A percentile compares a stretch with the other conserved stretches of the same genome.
Evolutionary conservation across 37 sponge, comb jelly and placozoan species (phyloP).

Genomic region (Tethya wilhelma): DNA sequence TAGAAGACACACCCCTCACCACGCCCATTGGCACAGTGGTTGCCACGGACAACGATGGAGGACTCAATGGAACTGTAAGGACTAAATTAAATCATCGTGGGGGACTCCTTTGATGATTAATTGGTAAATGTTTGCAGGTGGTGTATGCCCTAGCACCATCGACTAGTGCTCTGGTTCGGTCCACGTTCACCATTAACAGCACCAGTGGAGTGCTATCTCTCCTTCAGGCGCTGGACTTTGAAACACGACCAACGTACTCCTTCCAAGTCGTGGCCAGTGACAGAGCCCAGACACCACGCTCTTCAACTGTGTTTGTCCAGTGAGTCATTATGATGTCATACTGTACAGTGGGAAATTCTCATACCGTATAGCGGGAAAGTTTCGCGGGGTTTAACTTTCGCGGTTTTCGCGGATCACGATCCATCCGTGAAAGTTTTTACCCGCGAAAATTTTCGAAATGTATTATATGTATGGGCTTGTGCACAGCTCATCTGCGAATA

Average conservation of each 20-base stretch:
- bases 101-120: neutral
- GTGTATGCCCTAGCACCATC: neutral
- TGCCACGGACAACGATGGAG: constrained; percentile 56
- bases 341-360: too few species aligned
- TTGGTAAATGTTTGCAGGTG: constrained; percentile 10
- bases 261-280: constrained; percentile 33
- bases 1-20: constrained; percentile 15
- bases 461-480: too few species aligned
- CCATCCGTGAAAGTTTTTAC: too few species aligned
- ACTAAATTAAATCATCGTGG: neutral
- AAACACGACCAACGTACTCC: neutral
- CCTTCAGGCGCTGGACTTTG: constrained; percentile 9
- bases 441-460: too few species aligned
- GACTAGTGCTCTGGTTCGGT: neutral
- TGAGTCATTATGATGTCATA: too few species aligned
- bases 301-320: constrained; percentile 11
- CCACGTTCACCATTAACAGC: constrained; percentile 8
- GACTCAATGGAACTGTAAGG: constrained; percentile 39
- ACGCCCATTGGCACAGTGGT: constrained; percentile 42
- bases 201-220: constrained; percentile 12
- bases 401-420: too few species aligned
- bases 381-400: too few species aligned
- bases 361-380: too few species aligned
- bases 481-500: too few species aligned
- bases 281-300: neutral